Conservation (phyloP, 2,797 vertebrate species). For the Acrossocheilus fasciatus region DNA sequence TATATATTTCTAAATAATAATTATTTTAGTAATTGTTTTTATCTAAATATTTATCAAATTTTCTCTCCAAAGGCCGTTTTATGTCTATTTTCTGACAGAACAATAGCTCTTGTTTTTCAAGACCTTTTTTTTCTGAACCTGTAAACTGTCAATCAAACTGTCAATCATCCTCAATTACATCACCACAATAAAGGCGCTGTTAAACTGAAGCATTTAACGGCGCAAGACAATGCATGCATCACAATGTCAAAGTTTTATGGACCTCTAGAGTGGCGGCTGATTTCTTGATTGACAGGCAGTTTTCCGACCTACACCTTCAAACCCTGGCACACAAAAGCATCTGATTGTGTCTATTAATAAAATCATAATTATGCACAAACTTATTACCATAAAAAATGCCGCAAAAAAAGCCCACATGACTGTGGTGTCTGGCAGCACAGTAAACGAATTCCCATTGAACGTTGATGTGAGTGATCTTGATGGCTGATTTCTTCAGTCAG, state of each 20-base stretch:
- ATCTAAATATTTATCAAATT: background rate
- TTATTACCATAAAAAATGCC: conserved; percentile 55
- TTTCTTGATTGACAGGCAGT: conserved; percentile 41
- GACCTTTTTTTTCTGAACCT: conserved; percentile 8
- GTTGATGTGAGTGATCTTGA: conserved; percentile 38
- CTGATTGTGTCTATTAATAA: conserved; percentile 44
- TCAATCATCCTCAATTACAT: conserved; percentile 29
- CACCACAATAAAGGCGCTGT: background rate
- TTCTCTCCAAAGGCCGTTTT: background rate
- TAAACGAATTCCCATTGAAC: conserved; percentile 30
- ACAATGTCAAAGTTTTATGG: conserved; percentile 22
- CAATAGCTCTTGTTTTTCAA: conserved; percentile 25
- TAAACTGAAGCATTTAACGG: conserved; percentile 39
- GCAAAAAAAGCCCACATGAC: conserved; percentile 35
- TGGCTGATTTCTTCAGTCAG: conserved; percentile 37
- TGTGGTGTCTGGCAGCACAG: conserved; percentile 40
- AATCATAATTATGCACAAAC: conserved; percentile 58
- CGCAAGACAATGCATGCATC: conserved; percentile 30
- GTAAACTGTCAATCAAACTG: conserved; percentile 43
- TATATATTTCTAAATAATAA: background rate
- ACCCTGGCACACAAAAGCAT: conserved; percentile 16
- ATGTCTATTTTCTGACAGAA: conserved; percentile 26
- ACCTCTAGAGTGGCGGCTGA: conserved; percentile 32
- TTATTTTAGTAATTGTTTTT: background rate
- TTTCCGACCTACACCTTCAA: conserved; percentile 16